Conservation (phyloP, 2,113 vertebrate genomes). For the Castor canadensis region DNA sequence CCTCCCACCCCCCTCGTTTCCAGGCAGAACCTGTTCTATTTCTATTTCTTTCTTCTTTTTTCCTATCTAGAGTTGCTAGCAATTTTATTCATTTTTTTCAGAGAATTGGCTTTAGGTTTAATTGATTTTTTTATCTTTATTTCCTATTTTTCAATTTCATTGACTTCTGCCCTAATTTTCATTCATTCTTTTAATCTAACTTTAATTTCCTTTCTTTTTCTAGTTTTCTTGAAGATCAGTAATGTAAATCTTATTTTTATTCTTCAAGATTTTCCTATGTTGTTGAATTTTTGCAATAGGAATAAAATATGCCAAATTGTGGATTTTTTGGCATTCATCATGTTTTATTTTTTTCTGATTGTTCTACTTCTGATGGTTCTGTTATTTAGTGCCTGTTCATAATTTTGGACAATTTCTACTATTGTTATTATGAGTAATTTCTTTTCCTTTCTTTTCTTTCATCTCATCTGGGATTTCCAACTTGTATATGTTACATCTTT, state of each 20-base stretch:
- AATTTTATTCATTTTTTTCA: not conserved
- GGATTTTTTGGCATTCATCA: not conserved
- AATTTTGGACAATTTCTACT: not conserved
- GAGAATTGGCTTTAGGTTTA: not conserved
- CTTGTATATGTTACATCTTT: not conserved
- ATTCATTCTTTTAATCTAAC: not conserved
- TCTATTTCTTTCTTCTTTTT: too few species aligned
- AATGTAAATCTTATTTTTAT: not conserved
- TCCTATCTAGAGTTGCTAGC: not conserved
- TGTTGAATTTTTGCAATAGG: too few species aligned
- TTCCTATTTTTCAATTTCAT: not conserved
- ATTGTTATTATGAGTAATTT: not conserved
- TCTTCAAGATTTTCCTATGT: not conserved
- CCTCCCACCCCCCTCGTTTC: too few species aligned
- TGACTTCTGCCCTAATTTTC: too few species aligned
- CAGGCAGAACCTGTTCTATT: too few species aligned
- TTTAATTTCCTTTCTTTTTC: not conserved
- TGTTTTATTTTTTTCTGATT: not conserved
- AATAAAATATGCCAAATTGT: not conserved
- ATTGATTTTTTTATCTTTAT: not conserved
- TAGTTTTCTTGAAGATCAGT: not conserved
- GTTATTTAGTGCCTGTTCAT: not conserved
- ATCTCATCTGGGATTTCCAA: not conserved
- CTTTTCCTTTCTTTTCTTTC: not conserved
- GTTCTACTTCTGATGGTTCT: not conserved